Base-by-base conservation (phyloP, 2,888 invertebrate genomes). In the Yponomeuta evonymella region DNA sequence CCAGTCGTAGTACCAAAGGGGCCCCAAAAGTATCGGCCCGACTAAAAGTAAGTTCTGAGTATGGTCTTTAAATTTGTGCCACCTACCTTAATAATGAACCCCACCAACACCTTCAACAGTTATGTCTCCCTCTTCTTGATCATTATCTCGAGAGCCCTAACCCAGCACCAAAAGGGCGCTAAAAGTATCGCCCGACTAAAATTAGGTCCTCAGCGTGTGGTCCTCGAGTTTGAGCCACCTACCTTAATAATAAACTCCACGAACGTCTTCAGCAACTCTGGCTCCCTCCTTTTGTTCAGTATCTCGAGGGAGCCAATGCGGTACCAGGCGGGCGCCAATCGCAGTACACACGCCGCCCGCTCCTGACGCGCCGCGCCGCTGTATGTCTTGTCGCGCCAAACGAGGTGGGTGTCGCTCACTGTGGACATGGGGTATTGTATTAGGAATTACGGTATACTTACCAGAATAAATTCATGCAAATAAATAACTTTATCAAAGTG, bases 261-360 rank as follows among this genome's bases (percentile, higher is more conserved):
- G 62, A 95, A 80, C 1, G 77, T 79, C 72, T 79, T 82, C 75
- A 94, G 81, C n/a, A 93, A 84, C 11, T 92, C 86, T 0, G 86
- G 86, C 73, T 93, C 93, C 0, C 87, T 86, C 66, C 93, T 86
- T 74, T 86, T 89, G 64, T 84, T 74, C 48, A 94, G 89, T 71
- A 95, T 94, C 84, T 95, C 94, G 72, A 95, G 83, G 2, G 95
- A 95, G 8, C 95, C 95, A 77, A 95, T 93, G 48, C 95, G 90
- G 80, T 83, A 93, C 93, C 93, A 93, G 12, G 89, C 87, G n/a
- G 87, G 93, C 12, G 95, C 93, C 3, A 95, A 81, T 0, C 95
- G 83, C 74, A 93, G 78, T 64, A 95, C 93, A 0, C 93, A 81
- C 0, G 95, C 93, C 33, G 93, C 93, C 51, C 86, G 88, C 79